Conservation (phyloP, 2,888 invertebrate genomes). For the Spisula subtruncata region DNA sequence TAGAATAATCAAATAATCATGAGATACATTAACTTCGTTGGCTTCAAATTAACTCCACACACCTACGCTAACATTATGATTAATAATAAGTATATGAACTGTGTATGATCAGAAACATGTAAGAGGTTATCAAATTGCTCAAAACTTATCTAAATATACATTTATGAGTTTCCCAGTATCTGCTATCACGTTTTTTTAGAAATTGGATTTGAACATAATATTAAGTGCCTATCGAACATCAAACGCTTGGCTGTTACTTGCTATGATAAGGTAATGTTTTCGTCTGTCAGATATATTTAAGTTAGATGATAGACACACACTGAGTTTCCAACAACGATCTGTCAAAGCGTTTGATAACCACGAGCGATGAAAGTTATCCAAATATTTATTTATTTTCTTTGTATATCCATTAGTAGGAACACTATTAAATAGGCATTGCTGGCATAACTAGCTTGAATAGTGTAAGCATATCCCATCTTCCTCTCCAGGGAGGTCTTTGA, state of each 20-base stretch:
- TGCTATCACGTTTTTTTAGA: neutral
- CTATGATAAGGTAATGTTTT: neutral
- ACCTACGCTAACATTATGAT: too few relatives aligned
- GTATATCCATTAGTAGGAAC: neutral
- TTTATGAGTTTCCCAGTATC: too few relatives aligned
- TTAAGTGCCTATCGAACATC: neutral
- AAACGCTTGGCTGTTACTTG: neutral
- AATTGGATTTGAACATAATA: neutral
- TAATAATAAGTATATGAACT: too few relatives aligned
- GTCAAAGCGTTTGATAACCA: neutral
- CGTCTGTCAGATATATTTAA: neutral
- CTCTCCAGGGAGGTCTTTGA: conserved; percentile 2
- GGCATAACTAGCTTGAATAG: neutral
- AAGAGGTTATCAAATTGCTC: too few relatives aligned
- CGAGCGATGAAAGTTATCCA: neutral
- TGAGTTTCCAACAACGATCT: neutral
- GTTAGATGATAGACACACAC: neutral
- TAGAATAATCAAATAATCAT: too few relatives aligned
- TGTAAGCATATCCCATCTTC: neutral
- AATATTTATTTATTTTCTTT: conserved; percentile 9
- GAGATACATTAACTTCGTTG: too few relatives aligned
- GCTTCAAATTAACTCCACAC: too few relatives aligned
- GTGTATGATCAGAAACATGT: too few relatives aligned
- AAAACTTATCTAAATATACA: too few relatives aligned
- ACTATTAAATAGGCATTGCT: neutral